Base-by-base conservation (phyloP, 2,888 invertebrate species). In the Xestia sexstrigata region DNA sequence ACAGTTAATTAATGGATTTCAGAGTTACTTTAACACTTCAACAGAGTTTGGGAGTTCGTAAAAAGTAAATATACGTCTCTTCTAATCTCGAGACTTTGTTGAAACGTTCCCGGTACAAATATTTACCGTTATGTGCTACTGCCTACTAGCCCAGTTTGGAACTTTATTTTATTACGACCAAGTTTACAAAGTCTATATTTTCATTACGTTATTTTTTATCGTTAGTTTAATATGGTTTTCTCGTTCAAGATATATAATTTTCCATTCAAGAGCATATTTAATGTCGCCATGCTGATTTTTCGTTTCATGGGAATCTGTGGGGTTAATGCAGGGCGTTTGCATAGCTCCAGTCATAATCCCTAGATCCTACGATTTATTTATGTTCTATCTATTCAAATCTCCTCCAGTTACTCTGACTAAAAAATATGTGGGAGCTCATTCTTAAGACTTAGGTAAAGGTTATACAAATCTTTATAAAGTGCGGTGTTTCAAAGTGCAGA, bases 1-100 rank as follows among this genome's bases (percentile, higher is more conserved):
- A 85, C 86, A 83, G 88, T 87, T 89, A 90, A 90, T 89, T 88
- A 90, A 90, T 87, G 85, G 85, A 89, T 87, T 85, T 84, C 66
- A 71, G 80, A 87, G 80, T 78, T 81, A 88, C 84, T 88, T 89
- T 81, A 74, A 84, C 74, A 82, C 85, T 89, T 79, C 66, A 78
- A 77, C 73, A 62, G 76, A 82, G 84, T 87, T 82, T 76, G 26
- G 35, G 74, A 89, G 87, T 88, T 87, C 60, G 47, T 74, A 88
- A 88, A 88, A 88, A 86, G 89, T 89, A 89, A 89, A 89, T 85
- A 89, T 84, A 79, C 78, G 70, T 70, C 81, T 70, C 79, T 74
- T 82, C 79, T 83, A 83, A 84, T 89, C 78, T 82, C 45, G 60
- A 69, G 74, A 82, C 68, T 84, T 82, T 83, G 80, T 77, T 74